Evolutionary conservation across 64 coral and sea anemone genomes (phyloP).

Genomic region (Actinia tenebrosa): DNA sequence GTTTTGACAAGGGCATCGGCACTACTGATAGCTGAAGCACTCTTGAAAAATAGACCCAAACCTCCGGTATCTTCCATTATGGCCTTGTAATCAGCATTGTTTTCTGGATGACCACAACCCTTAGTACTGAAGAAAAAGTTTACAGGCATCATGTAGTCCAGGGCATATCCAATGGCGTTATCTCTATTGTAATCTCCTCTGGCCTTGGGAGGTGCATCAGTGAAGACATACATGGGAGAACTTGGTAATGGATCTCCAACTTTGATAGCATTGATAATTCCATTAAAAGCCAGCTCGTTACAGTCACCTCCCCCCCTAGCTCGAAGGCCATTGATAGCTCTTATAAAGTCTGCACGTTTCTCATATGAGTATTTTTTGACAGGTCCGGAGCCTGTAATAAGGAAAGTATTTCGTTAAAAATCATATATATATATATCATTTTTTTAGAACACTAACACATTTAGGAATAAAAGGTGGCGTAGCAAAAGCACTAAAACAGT

Average conservation of each 20-base stretch:
- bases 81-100: constrained; percentile 1
- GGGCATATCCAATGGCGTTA: background rate
- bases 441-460: too few relatives aligned
- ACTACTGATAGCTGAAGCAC: constrained; percentile 6
- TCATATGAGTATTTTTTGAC: background rate
- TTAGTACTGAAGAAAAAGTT: constrained; percentile 29
- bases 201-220: constrained; percentile 70
- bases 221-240: constrained; percentile 87
- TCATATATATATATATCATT: too few relatives aligned
- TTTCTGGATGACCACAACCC: constrained; percentile 7
- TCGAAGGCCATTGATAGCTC: constrained; percentile 18
- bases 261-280: constrained; percentile 55
- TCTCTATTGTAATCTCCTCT: background rate
- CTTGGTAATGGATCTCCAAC: background rate
- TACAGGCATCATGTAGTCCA: constrained; percentile 23
- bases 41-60: constrained; percentile 9
- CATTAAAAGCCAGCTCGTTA: constrained; percentile 41
- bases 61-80: constrained; percentile 33
- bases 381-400: constrained; percentile 12
- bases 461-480: too few relatives aligned
- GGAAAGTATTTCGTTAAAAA: too few relatives aligned
- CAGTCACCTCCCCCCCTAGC: constrained; percentile 61
- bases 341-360: constrained; percentile 25
- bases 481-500: too few relatives aligned
- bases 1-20: constrained; percentile 10